These are phyloP conservation scores for Helicoverpa armigera DNA, from an alignment of 1,140 invertebrate genomes.

Conservation along the genomic window DNA sequence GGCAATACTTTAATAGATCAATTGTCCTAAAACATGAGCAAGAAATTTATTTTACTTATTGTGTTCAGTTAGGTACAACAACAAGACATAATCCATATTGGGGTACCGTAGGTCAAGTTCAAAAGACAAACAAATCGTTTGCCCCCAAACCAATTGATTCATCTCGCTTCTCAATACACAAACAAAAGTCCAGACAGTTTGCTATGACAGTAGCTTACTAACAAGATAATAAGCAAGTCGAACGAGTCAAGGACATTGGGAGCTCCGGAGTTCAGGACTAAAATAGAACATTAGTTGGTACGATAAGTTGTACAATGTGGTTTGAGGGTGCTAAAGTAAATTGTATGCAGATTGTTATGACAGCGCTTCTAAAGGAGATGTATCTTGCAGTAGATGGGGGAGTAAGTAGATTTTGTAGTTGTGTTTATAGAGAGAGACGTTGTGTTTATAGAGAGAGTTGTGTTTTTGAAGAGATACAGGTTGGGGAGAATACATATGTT, in stretches of 20 bases:
- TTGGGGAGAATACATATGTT: too few relatives aligned
- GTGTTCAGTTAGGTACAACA: background rate
- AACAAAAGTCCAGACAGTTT: slow-evolving; percentile 5
- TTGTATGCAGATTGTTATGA: background rate
- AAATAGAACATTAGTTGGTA: slow-evolving; percentile 7
- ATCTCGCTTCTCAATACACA: background rate
- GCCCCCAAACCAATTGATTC: slow-evolving; percentile 17
- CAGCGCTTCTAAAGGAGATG: background rate
- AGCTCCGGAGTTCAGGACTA: background rate
- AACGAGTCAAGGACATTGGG: slow-evolving; percentile 31
- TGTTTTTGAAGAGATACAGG: too few relatives aligned
- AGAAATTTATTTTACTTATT: too few relatives aligned
- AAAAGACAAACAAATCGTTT: slow-evolving; percentile 5
- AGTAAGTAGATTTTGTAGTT: background rate
- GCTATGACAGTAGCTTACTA: slow-evolving; percentile 38
- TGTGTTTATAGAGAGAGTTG: background rate
- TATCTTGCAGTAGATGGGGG: background rate
- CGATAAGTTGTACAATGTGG: background rate
- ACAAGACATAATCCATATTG: background rate
- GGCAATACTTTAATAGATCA: too few relatives aligned
- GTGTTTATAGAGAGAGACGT: background rate
- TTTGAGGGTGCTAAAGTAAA: background rate
- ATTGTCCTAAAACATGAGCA: too few relatives aligned
- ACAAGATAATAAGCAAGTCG: slow-evolving; percentile 38
- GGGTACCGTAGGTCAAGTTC: slow-evolving; percentile 10